Percentiles rank a stretch among this genome's conserved stretches.
Conservation (phyloP, 1,140 invertebrate species). For the Daktulosphaira vitifoliae region DNA sequence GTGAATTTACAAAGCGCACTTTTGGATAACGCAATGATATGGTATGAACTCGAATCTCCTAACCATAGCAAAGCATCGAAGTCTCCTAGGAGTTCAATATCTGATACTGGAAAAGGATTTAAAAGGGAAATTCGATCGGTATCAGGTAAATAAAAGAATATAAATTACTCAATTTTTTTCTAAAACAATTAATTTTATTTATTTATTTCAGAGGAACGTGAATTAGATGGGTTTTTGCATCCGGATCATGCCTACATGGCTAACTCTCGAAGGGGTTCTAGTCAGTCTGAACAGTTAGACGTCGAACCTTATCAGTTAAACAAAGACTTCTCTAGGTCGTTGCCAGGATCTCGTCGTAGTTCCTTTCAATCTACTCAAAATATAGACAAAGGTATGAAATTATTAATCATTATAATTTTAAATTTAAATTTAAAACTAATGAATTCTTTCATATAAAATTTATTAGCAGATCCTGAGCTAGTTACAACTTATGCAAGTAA, state of each 20-base stretch:
- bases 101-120: conserved; percentile 50
- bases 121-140: conserved; percentile 54
- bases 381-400: conserved; percentile 37
- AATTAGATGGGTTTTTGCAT: conserved; percentile 64
- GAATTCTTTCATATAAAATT: too few species aligned
- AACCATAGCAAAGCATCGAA: conserved; percentile 53
- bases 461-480: conserved; percentile 45
- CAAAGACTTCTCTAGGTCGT: conserved; percentile 72
- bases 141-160: conserved; percentile 46
- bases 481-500: conserved; percentile 51
- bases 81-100: conserved; percentile 66
- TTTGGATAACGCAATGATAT: conserved; percentile 72
- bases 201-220: conserved; percentile 52
- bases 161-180: not conserved
- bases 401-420: too few species aligned
- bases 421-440: too few species aligned
- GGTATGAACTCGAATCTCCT: conserved; percentile 77
- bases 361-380: conserved; percentile 55
- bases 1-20: conserved; percentile 73
- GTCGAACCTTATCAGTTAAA: conserved; percentile 74
- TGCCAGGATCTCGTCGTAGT: conserved; percentile 71
- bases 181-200: not conserved
- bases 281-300: conserved; percentile 73
- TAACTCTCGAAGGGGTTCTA: conserved; percentile 64
- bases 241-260: conserved; percentile 67